A percentile compares a stretch with the other conserved stretches of the same genome.
Conservation (phyloP, 2,113 vertebrate genomes). For the Notarius quadriscutis region DNA sequence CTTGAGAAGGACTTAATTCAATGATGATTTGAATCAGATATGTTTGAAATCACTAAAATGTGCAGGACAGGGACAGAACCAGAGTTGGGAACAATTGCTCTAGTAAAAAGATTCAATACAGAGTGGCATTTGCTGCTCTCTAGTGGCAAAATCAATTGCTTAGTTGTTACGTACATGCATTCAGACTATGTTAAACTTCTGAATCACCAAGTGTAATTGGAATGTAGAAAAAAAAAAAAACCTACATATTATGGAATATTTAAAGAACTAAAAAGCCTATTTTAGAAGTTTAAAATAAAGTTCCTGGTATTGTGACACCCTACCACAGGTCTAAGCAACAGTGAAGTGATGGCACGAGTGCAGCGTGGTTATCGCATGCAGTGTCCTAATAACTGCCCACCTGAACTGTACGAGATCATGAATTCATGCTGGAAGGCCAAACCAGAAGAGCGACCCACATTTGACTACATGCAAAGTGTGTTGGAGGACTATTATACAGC, state of each 20-base stretch:
- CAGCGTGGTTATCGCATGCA: constrained; percentile 90
- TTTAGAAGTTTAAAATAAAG: not conserved
- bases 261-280: not conserved
- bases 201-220: not conserved
- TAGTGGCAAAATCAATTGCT: constrained; percentile 1
- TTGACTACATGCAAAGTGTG: constrained; percentile 88
- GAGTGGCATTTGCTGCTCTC: constrained; percentile 31
- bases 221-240: not conserved
- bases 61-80: no score
- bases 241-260: no score
- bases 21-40: no score
- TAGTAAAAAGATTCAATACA: not conserved
- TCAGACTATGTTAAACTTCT: not conserved
- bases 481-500: constrained; percentile 91
- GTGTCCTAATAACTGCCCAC: constrained; percentile 75
- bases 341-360: constrained; percentile 71
- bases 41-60: not conserved
- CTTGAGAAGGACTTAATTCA: not conserved
- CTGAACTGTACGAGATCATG: constrained; percentile 85
- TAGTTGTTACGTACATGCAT: not conserved
- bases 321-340: constrained; percentile 71
- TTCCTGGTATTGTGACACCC: no score
- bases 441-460: constrained; percentile 89
- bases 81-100: not conserved
- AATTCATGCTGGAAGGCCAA: constrained; percentile 82